Conservation (phyloP, 1,140 invertebrate species). For the Venustaconcha ellipsiformis region DNA sequence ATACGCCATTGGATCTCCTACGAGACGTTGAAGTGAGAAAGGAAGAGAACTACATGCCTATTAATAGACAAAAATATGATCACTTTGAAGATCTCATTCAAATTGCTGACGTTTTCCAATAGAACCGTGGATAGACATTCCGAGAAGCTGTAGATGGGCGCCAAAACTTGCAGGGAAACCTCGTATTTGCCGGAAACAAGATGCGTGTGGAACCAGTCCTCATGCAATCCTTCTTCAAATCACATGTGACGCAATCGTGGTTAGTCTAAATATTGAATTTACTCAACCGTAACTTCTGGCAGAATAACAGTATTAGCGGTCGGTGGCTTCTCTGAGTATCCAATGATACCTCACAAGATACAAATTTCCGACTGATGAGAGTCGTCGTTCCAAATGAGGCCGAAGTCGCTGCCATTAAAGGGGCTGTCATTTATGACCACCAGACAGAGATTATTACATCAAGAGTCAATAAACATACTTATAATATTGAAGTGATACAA, state of each 20-base stretch:
- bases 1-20: constrained; percentile 2
- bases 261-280: constrained; percentile 32
- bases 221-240: constrained; percentile 31
- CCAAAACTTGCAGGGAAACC: not conserved
- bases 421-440: constrained; percentile 47
- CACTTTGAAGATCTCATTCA: not conserved
- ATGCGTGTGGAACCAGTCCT: constrained; percentile 21
- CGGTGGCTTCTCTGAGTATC: constrained; percentile 43
- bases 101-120: constrained; percentile 9
- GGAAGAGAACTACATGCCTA: constrained; percentile 2
- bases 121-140: no score
- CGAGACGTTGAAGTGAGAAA: constrained; percentile 2
- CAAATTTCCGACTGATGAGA: constrained; percentile 26
- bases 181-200: constrained; percentile 39
- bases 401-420: constrained; percentile 42
- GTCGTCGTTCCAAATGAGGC: constrained; percentile 39
- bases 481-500: constrained; percentile 23
- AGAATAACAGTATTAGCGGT: constrained; percentile 34
- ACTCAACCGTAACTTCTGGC: not conserved
- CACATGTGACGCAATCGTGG: constrained; percentile 27
- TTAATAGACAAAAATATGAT: not conserved
- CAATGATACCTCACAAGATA: constrained; percentile 33
- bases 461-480: constrained; percentile 40
- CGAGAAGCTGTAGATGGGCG: no score
- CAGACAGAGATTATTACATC: constrained; percentile 31